These are phyloP conservation scores for Passerculus sandwichensis DNA, from an alignment of 2,797 vertebrate genomes.

Conservation along the genomic window DNA sequence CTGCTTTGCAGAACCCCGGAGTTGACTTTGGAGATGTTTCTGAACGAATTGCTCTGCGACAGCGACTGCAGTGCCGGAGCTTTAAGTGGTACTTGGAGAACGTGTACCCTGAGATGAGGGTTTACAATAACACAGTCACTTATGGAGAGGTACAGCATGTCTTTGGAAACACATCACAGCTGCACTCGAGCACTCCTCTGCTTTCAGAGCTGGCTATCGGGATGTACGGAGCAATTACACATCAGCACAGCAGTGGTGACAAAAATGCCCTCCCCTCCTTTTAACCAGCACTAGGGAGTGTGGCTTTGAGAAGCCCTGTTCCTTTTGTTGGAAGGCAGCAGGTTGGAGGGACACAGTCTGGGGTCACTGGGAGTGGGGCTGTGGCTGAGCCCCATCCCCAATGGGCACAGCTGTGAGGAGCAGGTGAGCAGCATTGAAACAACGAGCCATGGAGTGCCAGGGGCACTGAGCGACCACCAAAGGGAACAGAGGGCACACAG, in stretches of 20 bases:
- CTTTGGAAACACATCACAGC: background rate
- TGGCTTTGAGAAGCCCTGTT: background rate
- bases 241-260: background rate
- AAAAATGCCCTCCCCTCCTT: background rate
- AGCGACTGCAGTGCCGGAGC: conserved; percentile 91
- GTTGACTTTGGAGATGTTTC: conserved; percentile 98
- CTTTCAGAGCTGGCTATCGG: background rate
- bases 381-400: background rate
- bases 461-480: background rate
- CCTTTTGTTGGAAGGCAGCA: background rate
- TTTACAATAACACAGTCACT: conserved; percentile 97
- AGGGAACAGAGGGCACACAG: background rate
- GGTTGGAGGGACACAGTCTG: background rate
- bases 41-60: conserved; percentile 89
- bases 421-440: background rate
- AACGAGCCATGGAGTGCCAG: background rate
- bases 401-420: background rate
- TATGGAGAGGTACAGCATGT: conserved; percentile 91
- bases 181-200: background rate
- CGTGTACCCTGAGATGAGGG: conserved; percentile 97
- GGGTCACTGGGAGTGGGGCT: background rate
- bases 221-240: background rate
- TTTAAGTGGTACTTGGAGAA: conserved; percentile 98
- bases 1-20: conserved; percentile 87
- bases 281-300: background rate